Evolutionary conservation across 2,113 vertebrate genomes (phyloP).

Genomic region (Corythornis vintsioides): DNA sequence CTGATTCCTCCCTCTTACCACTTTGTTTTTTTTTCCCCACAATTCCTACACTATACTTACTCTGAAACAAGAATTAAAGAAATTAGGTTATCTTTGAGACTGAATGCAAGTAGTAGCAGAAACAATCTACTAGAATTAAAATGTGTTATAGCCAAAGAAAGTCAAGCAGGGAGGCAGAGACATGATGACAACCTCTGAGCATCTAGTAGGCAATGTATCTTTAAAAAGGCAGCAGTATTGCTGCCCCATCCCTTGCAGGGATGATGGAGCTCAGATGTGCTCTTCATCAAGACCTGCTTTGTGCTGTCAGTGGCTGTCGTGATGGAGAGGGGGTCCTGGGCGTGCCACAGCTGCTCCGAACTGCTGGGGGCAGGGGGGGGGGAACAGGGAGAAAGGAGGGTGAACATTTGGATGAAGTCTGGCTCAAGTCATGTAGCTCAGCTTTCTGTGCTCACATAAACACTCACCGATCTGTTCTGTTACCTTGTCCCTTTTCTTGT

Average conservation of each 20-base stretch:
- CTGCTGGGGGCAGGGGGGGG: fast-evolving
- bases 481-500: constrained; percentile 17
- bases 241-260: fast-evolving
- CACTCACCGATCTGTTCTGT: background rate
- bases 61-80: background rate
- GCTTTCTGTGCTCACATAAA: background rate
- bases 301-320: fast-evolving
- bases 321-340: background rate
- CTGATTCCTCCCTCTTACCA: background rate
- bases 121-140: background rate
- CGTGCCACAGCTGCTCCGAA: fast-evolving
- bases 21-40: background rate
- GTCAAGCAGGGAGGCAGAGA: background rate
- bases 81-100: background rate
- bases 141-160: background rate
- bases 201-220: background rate
- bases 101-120: background rate
- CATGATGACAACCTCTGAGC: fast-evolving
- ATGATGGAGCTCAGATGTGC: fast-evolving
- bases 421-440: background rate
- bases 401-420: background rate
- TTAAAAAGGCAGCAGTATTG: background rate
- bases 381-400: background rate
- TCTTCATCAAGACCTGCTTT: background rate
- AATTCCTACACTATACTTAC: background rate